Base-by-base conservation (phyloP, 2,888 invertebrate species). In the Lithophane socia region DNA sequence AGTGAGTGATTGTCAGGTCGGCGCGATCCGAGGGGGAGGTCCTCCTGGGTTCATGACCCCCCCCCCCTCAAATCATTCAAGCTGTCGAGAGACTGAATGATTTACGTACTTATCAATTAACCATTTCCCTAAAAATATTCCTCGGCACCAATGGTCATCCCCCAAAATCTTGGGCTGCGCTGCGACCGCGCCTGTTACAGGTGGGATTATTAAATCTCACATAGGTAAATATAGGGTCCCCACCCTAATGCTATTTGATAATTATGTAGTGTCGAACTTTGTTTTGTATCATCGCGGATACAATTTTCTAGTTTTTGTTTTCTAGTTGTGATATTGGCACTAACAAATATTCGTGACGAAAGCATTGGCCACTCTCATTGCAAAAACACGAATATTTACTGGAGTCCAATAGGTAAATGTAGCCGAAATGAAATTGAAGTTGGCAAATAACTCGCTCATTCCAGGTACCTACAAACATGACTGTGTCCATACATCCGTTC, bases 401-500 rank as follows among this genome's bases (percentile, higher is more conserved):
- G 29, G 7, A 56, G 37, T 0, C 37, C 12, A 24, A 77, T 80
- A 29, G 29, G 29, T 29, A 77, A 71, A 44, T 29, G 18, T n/a
- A 67, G 1, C 47, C 29, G 37, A 37, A 37, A 37, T 4, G 37
- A 37, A 37, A 37, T 67, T 44, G 60, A 82, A 73, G 42, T 80
- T 72, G 63, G 72, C 42, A 69, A 84, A 72, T 71, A 68, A 73
- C 29, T 42, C 44, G 37, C 18, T 73, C 64, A 56, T 54, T 78
- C 49, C 42, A 76, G 70, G 63, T 73, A 72, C 63, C 65, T 73
- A 72, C 64, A 75, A 75, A 65, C 63, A 66, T 72, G 24, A 77
- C 60, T 73, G 52, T 70, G 67, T 71, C 77, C 77, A 79, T 81
- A 80, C 81, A 87, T 88, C 84, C 87, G 89, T 86, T 88, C 86